Conservation (phyloP, 1,140 invertebrate species). For the Frieseomelitta varia region DNA sequence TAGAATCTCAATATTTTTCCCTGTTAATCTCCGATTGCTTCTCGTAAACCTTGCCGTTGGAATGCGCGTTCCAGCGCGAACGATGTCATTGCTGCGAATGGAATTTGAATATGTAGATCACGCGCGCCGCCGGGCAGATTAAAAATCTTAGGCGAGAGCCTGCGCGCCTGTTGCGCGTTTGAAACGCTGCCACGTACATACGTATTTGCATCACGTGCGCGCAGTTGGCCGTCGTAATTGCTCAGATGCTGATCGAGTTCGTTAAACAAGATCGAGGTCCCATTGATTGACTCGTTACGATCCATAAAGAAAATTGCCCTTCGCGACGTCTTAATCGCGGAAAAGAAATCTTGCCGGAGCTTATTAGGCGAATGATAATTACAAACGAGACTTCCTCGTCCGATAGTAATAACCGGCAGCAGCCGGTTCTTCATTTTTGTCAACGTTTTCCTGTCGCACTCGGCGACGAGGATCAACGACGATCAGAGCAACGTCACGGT, state of each 20-base stretch:
- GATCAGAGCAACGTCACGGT: not conserved
- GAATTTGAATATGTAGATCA: constrained; percentile 50
- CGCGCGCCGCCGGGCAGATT: not conserved
- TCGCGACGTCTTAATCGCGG: not conserved
- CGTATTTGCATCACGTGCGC: constrained; percentile 31
- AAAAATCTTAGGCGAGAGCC: not conserved
- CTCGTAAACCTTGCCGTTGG: not conserved
- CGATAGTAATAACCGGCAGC: not conserved
- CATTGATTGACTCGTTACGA: no score
- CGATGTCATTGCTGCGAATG: constrained; percentile 24
- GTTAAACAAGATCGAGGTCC: not conserved
- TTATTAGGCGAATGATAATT: not conserved
- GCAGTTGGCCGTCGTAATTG: not conserved
- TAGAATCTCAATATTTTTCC: not conserved
- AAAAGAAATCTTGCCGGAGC: not conserved
- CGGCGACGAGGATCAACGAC: not conserved
- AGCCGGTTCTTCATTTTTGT: not conserved
- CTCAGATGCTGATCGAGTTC: not conserved
- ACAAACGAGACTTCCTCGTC: not conserved
- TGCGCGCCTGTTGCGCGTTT: constrained; percentile 15
- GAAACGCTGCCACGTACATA: constrained; percentile 17
- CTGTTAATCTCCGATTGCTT: not conserved
- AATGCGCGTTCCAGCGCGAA: not conserved
- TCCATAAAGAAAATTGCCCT: not conserved
- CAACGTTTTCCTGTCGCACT: not conserved